Evolutionary conservation across 92 coral and sea anemone species (phyloP).

Genomic region (Micromussa lordhowensis): DNA sequence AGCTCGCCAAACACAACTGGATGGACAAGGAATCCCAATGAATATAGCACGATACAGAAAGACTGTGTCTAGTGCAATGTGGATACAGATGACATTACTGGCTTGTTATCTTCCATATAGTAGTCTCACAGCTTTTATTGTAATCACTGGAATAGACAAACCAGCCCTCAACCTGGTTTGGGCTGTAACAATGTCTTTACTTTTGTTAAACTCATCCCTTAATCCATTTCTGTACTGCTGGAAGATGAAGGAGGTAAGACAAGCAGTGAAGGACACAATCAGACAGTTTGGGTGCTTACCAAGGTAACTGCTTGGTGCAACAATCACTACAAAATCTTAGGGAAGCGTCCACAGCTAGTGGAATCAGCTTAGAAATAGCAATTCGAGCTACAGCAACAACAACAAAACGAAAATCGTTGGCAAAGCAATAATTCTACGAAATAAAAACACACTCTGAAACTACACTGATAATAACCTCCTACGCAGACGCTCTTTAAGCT

Average conservation of each 20-base stretch:
- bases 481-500: too few species aligned
- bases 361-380: too few species aligned
- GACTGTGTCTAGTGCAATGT: slow-evolving; percentile 16
- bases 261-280: neutral
- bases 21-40: neutral
- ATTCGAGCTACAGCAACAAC: too few species aligned
- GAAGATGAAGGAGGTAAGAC: neutral
- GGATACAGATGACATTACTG: slow-evolving; percentile 19
- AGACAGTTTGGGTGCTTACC: neutral
- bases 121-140: neutral
- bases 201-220: neutral
- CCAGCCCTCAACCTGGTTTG: neutral
- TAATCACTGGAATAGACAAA: neutral
- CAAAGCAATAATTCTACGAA: too few species aligned
- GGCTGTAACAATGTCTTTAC: neutral
- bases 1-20: neutral
- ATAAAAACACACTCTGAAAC: too few species aligned
- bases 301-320: neutral
- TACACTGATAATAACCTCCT: too few species aligned
- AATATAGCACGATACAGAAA: slow-evolving; percentile 16
- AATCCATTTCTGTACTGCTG: neutral
- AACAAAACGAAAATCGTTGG: too few species aligned
- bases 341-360: too few species aligned
- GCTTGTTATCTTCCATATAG: slow-evolving; percentile 15
- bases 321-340: neutral